Percentiles rank a stretch among this genome's conserved stretches.
phyloP scores from a whole-genome alignment of 2,888 invertebrate genomes.

The Cecidostiba fungosa region DNA sequence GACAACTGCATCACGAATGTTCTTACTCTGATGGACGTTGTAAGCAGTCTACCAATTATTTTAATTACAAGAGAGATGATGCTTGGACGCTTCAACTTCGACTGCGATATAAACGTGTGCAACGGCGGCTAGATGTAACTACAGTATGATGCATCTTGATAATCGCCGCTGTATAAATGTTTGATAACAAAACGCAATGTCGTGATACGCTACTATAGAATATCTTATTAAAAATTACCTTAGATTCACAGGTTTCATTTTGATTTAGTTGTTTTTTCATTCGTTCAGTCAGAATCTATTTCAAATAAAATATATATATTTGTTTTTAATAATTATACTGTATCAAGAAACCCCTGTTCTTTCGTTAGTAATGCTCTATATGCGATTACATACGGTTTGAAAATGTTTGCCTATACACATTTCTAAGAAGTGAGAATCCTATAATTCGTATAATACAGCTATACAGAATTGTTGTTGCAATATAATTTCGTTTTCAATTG shows the following conservation, averaged over 20 bases:
- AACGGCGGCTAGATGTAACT: not conserved
- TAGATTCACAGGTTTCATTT: not conserved
- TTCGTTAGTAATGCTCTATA: not conserved
- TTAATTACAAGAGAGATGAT: not conserved
- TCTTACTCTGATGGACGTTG: too few species aligned
- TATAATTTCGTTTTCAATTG: too few species aligned
- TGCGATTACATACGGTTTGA: not conserved
- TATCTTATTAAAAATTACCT: constrained; percentile 1
- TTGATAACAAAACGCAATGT: not conserved
- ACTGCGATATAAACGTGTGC: not conserved
- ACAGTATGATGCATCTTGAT: not conserved
- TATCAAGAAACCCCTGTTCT: not conserved
- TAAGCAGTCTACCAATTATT: not conserved
- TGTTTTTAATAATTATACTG: not conserved
- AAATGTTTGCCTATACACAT: not conserved
- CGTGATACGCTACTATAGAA: not conserved
- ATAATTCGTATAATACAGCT: not conserved
- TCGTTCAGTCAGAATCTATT: constrained; percentile 20
- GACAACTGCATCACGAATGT: not conserved
- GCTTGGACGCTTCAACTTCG: not conserved
- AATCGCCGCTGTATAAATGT: not conserved
- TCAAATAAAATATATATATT: not conserved
- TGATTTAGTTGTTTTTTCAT: constrained; percentile 27
- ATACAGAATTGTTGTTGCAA: too few species aligned
- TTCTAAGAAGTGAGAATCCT: not conserved